These are phyloP conservation scores for Hyposoter didymator DNA, from an alignment of 2,888 invertebrate genomes.

Conservation along the genomic window DNA sequence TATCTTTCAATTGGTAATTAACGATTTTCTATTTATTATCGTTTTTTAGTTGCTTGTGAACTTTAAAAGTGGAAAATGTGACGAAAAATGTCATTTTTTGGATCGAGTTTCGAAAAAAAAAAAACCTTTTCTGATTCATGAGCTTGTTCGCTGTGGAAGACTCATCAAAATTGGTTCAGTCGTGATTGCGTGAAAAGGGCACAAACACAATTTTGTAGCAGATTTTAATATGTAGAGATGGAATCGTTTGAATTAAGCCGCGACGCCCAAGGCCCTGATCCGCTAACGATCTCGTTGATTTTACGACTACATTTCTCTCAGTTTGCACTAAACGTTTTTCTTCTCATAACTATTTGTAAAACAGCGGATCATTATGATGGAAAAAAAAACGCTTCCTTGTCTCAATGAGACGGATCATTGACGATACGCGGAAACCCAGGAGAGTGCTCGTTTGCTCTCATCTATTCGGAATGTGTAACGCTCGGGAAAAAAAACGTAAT, in stretches of 20 bases:
- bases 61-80: too few species aligned
- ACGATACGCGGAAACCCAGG: conserved; percentile 14
- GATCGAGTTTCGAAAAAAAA: too few species aligned
- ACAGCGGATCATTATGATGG: conserved; percentile 13
- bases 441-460: conserved; percentile 12
- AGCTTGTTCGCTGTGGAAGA: too few species aligned
- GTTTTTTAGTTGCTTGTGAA: too few species aligned
- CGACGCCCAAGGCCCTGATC: not conserved
- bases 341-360: conserved; percentile 30
- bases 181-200: too few species aligned
- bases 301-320: conserved; percentile 15
- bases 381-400: conserved; percentile 25
- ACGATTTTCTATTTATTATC: too few species aligned
- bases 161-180: too few species aligned
- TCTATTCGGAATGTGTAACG: not conserved
- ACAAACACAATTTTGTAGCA: too few species aligned
- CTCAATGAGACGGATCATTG: conserved; percentile 11
- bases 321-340: not conserved
- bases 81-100: too few species aligned
- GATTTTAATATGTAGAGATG: too few species aligned
- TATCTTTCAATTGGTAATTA: too few species aligned
- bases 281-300: conserved; percentile 17
- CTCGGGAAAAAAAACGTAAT: not conserved
- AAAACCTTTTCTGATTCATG: too few species aligned
- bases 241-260: not conserved